A percentile compares a stretch with the other conserved stretches of the same genome.
Conservation (phyloP, 2,888 invertebrate species). For the Limenitis arthemis region DNA sequence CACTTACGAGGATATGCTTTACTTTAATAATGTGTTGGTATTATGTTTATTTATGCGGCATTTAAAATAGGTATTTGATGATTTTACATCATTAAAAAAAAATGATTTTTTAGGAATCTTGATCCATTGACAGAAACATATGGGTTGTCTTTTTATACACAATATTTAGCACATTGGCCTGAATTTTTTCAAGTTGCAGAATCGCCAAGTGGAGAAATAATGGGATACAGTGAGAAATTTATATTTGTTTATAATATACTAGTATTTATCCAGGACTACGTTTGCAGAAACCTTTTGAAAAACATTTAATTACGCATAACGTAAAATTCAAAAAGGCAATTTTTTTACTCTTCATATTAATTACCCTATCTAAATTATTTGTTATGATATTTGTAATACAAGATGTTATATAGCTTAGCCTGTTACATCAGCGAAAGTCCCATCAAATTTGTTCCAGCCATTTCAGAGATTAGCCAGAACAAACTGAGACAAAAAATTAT, state of each 20-base stretch:
- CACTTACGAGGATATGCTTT: constrained; percentile 94
- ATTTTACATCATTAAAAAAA: background rate
- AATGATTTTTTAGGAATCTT: constrained; percentile 81
- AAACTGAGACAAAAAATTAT: no score
- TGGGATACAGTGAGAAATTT: constrained; percentile 91
- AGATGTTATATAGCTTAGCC: no score
- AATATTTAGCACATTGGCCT: constrained; percentile 98
- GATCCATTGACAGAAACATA: constrained; percentile 98
- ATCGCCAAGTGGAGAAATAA: constrained; percentile 95
- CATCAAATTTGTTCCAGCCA: no score
- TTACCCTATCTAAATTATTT: no score
- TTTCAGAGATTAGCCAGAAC: no score
- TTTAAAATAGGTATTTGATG: constrained; percentile 4
- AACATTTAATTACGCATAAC: no score
- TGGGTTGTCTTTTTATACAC: constrained; percentile 95
- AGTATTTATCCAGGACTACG: no score
- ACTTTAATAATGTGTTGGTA: constrained; percentile 95
- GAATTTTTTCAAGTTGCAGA: constrained; percentile 99
- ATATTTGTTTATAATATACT: background rate
- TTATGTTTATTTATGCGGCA: constrained; percentile 3
- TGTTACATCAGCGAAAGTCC: no score
- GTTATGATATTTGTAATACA: no score
- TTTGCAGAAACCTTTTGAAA: no score
- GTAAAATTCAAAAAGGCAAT: no score
- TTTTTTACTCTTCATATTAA: no score